Percentiles rank a stretch among this genome's conserved stretches.
Evolutionary conservation across 1,140 invertebrate genomes (phyloP).

Genomic region (Pinna nobilis): DNA sequence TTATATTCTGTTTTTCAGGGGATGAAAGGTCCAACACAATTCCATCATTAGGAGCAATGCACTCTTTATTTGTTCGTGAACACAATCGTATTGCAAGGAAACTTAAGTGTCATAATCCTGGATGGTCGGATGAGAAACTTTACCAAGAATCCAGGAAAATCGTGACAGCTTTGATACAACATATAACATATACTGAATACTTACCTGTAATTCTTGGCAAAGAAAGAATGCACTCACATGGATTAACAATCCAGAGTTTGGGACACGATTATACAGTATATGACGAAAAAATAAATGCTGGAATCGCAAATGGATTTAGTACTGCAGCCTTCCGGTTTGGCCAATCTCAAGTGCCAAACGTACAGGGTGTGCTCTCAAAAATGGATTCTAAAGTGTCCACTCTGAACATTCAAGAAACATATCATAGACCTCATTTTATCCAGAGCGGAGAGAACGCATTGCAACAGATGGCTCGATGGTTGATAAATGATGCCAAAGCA

Average conservation of each 20-base stretch:
- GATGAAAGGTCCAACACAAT: conserved; percentile 79
- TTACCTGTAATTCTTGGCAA: conserved; percentile 86
- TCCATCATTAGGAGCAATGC: conserved; percentile 90
- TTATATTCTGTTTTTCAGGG: conserved; percentile 44
- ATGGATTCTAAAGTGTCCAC: too few relatives aligned
- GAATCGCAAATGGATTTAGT: conserved; percentile 83
- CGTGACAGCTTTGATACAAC: conserved; percentile 95
- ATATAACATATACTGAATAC: conserved; percentile 96
- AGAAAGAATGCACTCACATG: conserved; percentile 79
- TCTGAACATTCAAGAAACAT: conserved; percentile 15
- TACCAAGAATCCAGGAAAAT: conserved; percentile 91
- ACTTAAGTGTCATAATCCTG: conserved; percentile 86
- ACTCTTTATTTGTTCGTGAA: conserved; percentile 95
- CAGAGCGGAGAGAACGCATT: conserved; percentile 8
- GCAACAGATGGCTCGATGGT: conserved; percentile 19
- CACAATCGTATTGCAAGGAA: conserved; percentile 92
- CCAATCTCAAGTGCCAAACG: conserved; percentile 15
- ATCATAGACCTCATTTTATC: conserved; percentile 12
- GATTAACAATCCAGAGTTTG: conserved; percentile 69
- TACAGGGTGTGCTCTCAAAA: conserved; percentile 4
- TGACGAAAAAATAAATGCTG: conserved; percentile 85
- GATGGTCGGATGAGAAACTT: conserved; percentile 89
- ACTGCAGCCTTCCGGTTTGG: conserved; percentile 77
- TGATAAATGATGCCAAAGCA: conserved; percentile 21
- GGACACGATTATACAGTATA: conserved; percentile 74